Conservation (phyloP, 2,797 vertebrate species). For the Harpagifer antarcticus region DNA sequence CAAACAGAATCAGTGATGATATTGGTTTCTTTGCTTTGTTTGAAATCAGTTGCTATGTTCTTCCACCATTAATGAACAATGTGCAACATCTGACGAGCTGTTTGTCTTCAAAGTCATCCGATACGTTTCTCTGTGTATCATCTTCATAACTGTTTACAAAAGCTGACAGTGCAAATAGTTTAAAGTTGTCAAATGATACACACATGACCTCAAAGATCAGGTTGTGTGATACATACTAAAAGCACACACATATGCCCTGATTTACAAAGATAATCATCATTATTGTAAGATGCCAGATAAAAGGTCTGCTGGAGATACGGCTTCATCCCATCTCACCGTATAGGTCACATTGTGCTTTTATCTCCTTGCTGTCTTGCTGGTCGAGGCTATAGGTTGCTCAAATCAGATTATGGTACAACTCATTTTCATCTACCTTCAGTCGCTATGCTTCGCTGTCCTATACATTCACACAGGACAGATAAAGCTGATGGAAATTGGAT, state of each 20-base stretch:
- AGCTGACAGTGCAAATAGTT: slow-evolving; percentile 14
- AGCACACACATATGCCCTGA: slow-evolving; percentile 18
- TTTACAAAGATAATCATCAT: slow-evolving; percentile 56
- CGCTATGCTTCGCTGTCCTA: slow-evolving; percentile 53
- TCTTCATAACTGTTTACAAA: slow-evolving; percentile 1
- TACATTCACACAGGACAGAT: slow-evolving; percentile 52
- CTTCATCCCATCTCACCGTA: slow-evolving; percentile 42
- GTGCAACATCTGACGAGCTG: slow-evolving; percentile 9
- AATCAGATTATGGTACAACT: slow-evolving; percentile 73
- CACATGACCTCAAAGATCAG: slow-evolving; percentile 36
- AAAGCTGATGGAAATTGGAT: slow-evolving; percentile 55
- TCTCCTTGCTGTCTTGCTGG: slow-evolving; percentile 59
- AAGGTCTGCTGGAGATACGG: slow-evolving; percentile 38
- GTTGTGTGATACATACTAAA: slow-evolving; percentile 39
- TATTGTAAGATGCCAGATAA: slow-evolving; percentile 63
- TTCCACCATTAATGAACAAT: too few relatives aligned
- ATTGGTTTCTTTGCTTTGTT: too few relatives aligned
- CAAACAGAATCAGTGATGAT: too few relatives aligned
- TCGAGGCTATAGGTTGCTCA: slow-evolving; percentile 62
- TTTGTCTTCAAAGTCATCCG: slow-evolving; percentile 25
- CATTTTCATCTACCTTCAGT: slow-evolving; percentile 61
- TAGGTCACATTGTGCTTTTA: slow-evolving; percentile 71
- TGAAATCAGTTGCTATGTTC: too few relatives aligned
- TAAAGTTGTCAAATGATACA: slow-evolving; percentile 17
- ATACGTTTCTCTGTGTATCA: slow-evolving; percentile 11